phyloP scores from a whole-genome alignment of 2,888 invertebrate genomes.

The Phrixothrix hirtus region DNA sequence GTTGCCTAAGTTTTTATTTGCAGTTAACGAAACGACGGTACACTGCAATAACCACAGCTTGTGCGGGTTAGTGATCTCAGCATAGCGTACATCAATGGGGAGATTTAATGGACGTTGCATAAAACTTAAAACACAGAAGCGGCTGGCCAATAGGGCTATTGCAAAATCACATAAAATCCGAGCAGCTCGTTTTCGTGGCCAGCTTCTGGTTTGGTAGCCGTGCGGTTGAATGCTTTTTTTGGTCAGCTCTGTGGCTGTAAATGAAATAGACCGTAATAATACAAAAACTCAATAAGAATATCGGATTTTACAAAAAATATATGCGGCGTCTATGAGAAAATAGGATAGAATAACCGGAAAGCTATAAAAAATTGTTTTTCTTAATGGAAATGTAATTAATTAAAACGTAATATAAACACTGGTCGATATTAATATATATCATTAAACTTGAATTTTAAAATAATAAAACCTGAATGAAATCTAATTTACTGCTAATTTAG shows the following conservation, averaged over 20 bases:
- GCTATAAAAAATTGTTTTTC: no score
- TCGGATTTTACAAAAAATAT: no score
- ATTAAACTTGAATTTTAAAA: no score
- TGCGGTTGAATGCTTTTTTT: constrained; percentile 29
- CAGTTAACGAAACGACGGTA: constrained; percentile 12
- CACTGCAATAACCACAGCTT: constrained; percentile 15
- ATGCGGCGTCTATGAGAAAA: no score
- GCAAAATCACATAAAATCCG: constrained; percentile 40
- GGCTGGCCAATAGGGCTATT: constrained; percentile 35
- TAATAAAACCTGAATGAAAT: no score
- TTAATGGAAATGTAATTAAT: no score
- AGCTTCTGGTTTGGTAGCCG: constrained; percentile 32
- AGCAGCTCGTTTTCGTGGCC: constrained; percentile 34
- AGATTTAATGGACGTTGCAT: constrained; percentile 43
- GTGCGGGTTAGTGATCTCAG: constrained; percentile 12
- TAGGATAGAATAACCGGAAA: no score
- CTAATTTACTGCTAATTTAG: no score
- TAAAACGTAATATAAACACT: no score
- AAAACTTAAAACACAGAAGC: constrained; percentile 42
- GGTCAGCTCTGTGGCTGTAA: constrained; percentile 17
- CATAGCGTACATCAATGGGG: constrained; percentile 31
- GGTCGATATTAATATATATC: no score
- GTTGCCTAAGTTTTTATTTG: constrained; percentile 13
- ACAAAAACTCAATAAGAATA: no score
- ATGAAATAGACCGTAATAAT: no score